These are phyloP conservation scores for Acrocera orbiculus DNA, from an alignment of 2,888 invertebrate genomes.

Conservation along the genomic window DNA sequence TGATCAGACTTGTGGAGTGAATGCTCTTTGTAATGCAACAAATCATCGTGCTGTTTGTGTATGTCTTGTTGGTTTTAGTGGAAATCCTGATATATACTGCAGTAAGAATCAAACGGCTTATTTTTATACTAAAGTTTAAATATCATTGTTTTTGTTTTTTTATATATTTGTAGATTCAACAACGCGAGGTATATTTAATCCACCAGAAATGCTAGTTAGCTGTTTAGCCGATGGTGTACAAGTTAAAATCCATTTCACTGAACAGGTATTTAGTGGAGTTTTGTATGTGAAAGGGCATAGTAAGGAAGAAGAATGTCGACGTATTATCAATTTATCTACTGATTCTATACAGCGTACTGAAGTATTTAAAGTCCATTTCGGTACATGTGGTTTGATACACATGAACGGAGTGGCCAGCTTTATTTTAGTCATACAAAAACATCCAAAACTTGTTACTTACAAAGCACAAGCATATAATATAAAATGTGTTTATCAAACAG, in stretches of 20 bases:
- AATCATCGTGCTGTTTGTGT: slow-evolving; percentile 61
- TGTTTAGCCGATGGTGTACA: slow-evolving; percentile 85
- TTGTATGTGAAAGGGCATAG: slow-evolving; percentile 89
- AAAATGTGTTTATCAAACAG: slow-evolving; percentile 86
- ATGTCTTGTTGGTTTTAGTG: slow-evolving; percentile 58
- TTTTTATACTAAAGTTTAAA: neutral
- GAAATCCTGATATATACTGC: slow-evolving; percentile 58
- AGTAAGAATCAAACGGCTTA: slow-evolving; percentile 33
- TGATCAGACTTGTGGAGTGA: slow-evolving; percentile 51
- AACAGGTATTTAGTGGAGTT: slow-evolving; percentile 68
- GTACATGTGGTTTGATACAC: slow-evolving; percentile 79
- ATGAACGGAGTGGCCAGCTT: slow-evolving; percentile 84
- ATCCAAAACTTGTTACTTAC: slow-evolving; percentile 86
- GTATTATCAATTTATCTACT: slow-evolving; percentile 57
- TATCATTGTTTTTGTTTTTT: neutral
- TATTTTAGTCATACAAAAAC: slow-evolving; percentile 87
- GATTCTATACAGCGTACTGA: slow-evolving; percentile 48
- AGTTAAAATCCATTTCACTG: slow-evolving; percentile 57
- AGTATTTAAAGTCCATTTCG: slow-evolving; percentile 76
- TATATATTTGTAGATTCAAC: slow-evolving; percentile 21
- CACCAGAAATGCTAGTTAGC: slow-evolving; percentile 70
- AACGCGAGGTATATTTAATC: slow-evolving; percentile 59
- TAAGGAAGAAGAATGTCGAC: slow-evolving; percentile 76
- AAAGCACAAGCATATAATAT: slow-evolving; percentile 93
- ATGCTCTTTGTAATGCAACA: slow-evolving; percentile 60